A percentile compares a stretch with the other conserved stretches of the same genome.
Conservation (phyloP, 2,797 vertebrate genomes). For the Enteromius trimaculatus region DNA sequence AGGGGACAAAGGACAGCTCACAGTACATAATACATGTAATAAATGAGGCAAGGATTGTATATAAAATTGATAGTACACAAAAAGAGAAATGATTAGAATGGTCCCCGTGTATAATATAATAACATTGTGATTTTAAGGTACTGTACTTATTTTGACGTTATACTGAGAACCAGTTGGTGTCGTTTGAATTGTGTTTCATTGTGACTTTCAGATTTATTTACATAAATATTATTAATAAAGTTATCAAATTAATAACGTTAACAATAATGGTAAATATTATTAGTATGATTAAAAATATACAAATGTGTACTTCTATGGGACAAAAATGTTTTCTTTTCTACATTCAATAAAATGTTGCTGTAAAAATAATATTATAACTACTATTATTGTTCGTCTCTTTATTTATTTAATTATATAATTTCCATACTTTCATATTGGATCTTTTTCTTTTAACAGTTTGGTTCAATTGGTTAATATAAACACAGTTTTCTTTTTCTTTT, state of each 20-base stretch:
- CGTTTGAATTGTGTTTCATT: not conserved
- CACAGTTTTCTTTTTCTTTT: not conserved
- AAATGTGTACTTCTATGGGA: not conserved
- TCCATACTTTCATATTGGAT: not conserved
- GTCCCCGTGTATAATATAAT: not conserved
- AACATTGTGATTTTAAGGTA: not conserved
- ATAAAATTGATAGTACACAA: not conserved
- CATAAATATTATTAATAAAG: not conserved
- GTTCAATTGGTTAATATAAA: not conserved
- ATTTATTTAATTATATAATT: not conserved
- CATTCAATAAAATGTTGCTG: not conserved
- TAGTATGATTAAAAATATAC: not conserved
- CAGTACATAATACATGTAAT: not conserved
- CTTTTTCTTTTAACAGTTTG: not conserved
- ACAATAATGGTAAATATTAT: not conserved
- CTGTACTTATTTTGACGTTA: not conserved
- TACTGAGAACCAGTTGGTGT: no score
- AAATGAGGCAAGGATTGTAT: not conserved
- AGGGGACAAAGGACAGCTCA: not conserved
- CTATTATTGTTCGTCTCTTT: not conserved
- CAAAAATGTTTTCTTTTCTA: not conserved
- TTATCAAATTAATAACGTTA: not conserved
- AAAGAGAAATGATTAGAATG: not conserved
- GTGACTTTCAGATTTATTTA: not conserved
- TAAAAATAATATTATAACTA: not conserved